phyloP scores from a whole-genome alignment of 1,140 invertebrate genomes.

The Pseudomyrmex gracilis region DNA sequence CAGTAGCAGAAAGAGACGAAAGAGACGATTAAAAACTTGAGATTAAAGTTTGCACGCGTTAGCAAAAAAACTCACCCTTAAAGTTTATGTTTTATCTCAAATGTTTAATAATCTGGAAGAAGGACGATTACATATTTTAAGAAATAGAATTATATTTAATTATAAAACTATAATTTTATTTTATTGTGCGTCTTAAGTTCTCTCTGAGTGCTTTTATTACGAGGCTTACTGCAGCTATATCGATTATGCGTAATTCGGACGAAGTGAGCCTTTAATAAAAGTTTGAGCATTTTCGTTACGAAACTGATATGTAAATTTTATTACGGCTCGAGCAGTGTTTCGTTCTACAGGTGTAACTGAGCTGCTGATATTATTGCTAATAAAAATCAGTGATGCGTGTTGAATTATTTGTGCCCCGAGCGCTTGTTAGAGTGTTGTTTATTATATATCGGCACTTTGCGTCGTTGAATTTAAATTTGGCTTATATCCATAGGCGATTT shows the following conservation, averaged over 20 bases:
- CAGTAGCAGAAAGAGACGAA: background rate
- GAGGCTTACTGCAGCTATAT: too few relatives aligned
- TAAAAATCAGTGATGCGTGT: conserved; percentile 1
- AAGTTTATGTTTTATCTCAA: background rate
- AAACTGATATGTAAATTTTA: too few relatives aligned
- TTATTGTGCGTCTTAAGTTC: too few relatives aligned
- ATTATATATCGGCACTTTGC: background rate
- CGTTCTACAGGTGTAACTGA: too few relatives aligned
- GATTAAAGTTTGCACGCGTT: conserved; percentile 25
- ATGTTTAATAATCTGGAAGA: background rate
- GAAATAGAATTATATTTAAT: background rate
- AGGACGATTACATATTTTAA: background rate
- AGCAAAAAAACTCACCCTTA: background rate
- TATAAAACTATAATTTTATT: too few relatives aligned
- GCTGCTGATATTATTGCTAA: background rate
- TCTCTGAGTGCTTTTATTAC: too few relatives aligned
- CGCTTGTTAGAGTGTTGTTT: conserved; percentile 18
- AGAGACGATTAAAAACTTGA: conserved; percentile 1
- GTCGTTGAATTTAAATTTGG: conserved; percentile 35
- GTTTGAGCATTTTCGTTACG: too few relatives aligned
- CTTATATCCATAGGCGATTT: conserved; percentile 25
- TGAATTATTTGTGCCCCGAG: background rate
- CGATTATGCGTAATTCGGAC: too few relatives aligned
- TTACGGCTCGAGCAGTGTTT: too few relatives aligned
- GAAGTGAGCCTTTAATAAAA: too few relatives aligned